Evolutionary conservation across 1,140 invertebrate species (phyloP).

Genomic region (Listronotus oregonensis): DNA sequence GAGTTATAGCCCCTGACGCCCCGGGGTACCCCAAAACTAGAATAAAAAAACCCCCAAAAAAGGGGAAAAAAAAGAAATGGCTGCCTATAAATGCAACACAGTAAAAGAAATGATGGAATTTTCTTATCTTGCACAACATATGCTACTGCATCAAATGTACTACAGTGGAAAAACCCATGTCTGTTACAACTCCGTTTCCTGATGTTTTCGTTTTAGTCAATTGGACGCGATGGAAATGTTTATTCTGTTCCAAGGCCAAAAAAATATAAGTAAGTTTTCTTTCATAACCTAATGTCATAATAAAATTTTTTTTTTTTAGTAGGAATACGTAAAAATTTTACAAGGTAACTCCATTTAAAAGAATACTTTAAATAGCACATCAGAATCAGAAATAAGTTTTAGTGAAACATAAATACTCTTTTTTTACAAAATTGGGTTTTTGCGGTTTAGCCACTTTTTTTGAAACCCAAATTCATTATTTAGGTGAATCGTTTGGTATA

Average conservation of each 20-base stretch:
- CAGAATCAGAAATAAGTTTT: too few species aligned
- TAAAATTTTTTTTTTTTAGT: too few species aligned
- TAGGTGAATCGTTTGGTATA: too few species aligned
- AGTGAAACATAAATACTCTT: too few species aligned
- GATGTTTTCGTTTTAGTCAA: constrained; percentile 66
- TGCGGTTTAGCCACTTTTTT: too few species aligned
- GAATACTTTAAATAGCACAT: too few species aligned
- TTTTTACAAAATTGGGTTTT: too few species aligned
- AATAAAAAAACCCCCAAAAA: constrained; percentile 65
- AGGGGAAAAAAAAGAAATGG: constrained; percentile 67
- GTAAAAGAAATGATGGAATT: constrained; percentile 77
- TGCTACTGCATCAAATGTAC: constrained; percentile 68
- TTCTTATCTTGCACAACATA: constrained; percentile 71
- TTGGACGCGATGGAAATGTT: constrained; percentile 58
- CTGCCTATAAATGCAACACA: constrained; percentile 71
- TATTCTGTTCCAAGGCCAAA: constrained; percentile 47
- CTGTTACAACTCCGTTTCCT: constrained; percentile 66
- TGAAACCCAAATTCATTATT: too few species aligned
- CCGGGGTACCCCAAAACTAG: constrained; percentile 68
- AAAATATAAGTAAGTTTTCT: constrained; percentile 49
- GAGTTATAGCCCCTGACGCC: constrained; percentile 70
- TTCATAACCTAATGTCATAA: too few species aligned
- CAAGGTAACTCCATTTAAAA: too few species aligned
- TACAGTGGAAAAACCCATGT: constrained; percentile 60
- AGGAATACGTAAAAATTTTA: too few species aligned